Percentiles rank a stretch among this genome's conserved stretches.
phyloP scores from a whole-genome alignment of 23 tunicate species.

The Trididemnum clinides region DNA sequence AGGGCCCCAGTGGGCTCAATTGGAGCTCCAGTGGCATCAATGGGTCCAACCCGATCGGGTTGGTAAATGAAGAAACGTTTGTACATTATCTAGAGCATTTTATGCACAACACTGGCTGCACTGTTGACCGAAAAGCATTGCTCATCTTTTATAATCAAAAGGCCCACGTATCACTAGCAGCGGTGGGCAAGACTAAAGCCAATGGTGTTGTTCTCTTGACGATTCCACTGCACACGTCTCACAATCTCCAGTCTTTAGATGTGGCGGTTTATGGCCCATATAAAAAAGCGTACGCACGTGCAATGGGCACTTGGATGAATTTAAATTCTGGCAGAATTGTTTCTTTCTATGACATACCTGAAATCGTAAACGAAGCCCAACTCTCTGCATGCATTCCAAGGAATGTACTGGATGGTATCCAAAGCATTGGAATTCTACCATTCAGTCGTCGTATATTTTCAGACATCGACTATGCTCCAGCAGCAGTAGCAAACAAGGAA shows the following conservation, averaged over 20 bases:
- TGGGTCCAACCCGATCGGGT: no score
- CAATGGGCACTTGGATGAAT: constrained; percentile 35
- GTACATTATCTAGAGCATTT: neutral
- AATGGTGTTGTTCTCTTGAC: neutral
- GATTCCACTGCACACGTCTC: neutral
- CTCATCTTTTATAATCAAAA: constrained; percentile 29
- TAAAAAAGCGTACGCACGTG: constrained; percentile 17
- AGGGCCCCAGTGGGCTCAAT: constrained; percentile 33
- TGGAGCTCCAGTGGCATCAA: no score
- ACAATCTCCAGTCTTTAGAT: constrained; percentile 14
- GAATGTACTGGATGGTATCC: neutral
- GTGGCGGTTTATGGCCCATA: constrained; percentile 21
- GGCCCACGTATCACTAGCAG: constrained; percentile 5
- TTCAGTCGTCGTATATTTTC: neutral
- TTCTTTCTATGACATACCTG: neutral
- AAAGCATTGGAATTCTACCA: neutral
- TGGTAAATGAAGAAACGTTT: neutral
- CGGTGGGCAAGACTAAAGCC: constrained; percentile 5
- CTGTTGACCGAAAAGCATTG: neutral
- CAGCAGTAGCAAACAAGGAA: neutral
- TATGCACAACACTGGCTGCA: neutral
- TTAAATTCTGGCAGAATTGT: constrained; percentile 7
- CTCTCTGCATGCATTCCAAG: neutral
- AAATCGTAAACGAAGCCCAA: neutral
- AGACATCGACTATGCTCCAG: neutral